These are phyloP conservation scores for Hyles lineata DNA, from an alignment of 2,888 invertebrate genomes.

Conservation along the genomic window DNA sequence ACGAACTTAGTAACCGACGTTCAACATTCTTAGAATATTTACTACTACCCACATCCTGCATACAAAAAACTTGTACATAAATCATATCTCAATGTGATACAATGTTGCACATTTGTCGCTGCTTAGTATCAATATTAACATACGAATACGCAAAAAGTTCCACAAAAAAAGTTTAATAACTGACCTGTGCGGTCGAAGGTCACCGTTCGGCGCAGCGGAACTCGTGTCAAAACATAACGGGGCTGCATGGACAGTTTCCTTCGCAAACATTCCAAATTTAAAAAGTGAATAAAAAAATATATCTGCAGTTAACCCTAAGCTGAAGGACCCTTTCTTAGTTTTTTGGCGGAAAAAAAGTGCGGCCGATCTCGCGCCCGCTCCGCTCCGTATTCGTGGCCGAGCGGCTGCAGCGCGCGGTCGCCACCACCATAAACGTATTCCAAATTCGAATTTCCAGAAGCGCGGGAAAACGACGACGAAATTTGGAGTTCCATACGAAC, in stretches of 20 bases:
- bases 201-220: slow-evolving; percentile 12
- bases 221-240: slow-evolving; percentile 24
- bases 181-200: slow-evolving; percentile 25
- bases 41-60: slow-evolving; percentile 25
- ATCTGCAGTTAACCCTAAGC: slow-evolving; percentile 75
- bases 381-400: slow-evolving; percentile 74
- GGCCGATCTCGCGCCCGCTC: slow-evolving; percentile 57
- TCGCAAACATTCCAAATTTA: slow-evolving; percentile 7
- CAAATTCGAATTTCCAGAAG: slow-evolving; percentile 63
- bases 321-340: slow-evolving; percentile 76
- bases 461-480: slow-evolving; percentile 75
- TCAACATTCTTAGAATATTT: slow-evolving; percentile 24
- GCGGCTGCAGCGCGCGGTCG: slow-evolving; percentile 79
- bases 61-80: slow-evolving; percentile 22
- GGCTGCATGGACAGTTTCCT: slow-evolving; percentile 23
- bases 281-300: slow-evolving; percentile 20
- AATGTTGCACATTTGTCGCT: slow-evolving; percentile 26
- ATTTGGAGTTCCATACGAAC: slow-evolving; percentile 49
- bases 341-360: slow-evolving; percentile 78
- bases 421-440: slow-evolving; percentile 58
- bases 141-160: slow-evolving; percentile 15
- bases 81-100: slow-evolving; percentile 23
- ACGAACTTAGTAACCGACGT: slow-evolving; percentile 11
- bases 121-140: slow-evolving; percentile 23
- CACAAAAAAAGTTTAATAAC: slow-evolving; percentile 24